Base-by-base conservation (phyloP, 2,113 vertebrate species). In the Equus quagga region DNA sequence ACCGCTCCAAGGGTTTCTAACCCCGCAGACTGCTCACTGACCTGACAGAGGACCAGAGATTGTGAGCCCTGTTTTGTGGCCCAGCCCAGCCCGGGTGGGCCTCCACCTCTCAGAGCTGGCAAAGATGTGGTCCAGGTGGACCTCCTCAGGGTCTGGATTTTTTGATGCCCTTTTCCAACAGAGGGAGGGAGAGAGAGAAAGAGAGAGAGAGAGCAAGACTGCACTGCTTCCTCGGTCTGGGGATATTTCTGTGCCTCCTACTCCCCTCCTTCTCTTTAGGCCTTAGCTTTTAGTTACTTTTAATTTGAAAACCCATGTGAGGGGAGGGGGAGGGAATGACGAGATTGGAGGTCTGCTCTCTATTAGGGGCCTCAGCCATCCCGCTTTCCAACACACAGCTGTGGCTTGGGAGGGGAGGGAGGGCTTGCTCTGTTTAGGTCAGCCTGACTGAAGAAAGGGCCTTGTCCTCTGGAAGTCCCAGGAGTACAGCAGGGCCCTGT, bases 311-410 rank as follows among this genome's bases (percentile, higher is more conserved):
- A 49, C 51, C 69, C 82, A 1, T 3, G 60, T 28, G 76, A 46
- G 78, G 67, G n/a, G 54, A 76, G 60, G 41, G 26, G 94, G 95
- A 89, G n/a, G 96, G 62, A 62, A 14, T 3, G 26, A 78, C 24
- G 84, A 54, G 90, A 26, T 95, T 72, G 96, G 97, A 98, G 97
- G 97, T 97, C 98, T 98, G 98, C 93, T 97, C 96, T 97, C 90
- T 93, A 98, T 98, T 98, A 98, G 84, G 84, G 93, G 96, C 88
- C 96, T 60, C 49, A 23, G 84, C 36, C 70, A 8, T 73, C 94
- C 92, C 75, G 97, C 79, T 92, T 95, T 90, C 95, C 94, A 86
- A 3, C 86, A 18, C 95, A 90, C 97, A 97, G 98, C 98, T 97
- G 98, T 96, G 96, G 83, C 87, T 70, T 19, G 31, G 96, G 94